Conservation (phyloP, 1,140 invertebrate genomes). For the Gerris buenoi region DNA sequence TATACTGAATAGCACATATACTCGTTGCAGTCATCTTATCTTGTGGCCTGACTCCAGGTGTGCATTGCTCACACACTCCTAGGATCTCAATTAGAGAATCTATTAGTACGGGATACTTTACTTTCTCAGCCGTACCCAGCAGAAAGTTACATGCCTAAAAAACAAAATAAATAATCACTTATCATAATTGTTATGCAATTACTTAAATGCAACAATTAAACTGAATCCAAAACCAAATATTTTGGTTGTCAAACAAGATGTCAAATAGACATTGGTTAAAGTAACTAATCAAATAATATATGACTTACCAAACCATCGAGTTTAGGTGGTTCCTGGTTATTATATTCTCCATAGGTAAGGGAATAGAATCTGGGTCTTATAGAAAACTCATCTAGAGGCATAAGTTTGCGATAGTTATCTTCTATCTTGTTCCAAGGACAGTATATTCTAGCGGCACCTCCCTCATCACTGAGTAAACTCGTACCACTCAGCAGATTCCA, state of each 20-base stretch:
- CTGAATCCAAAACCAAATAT: too few relatives aligned
- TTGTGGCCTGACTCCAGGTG: conserved; percentile 30
- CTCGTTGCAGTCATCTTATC: conserved; percentile 47
- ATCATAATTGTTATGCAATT: too few relatives aligned
- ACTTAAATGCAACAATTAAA: too few relatives aligned
- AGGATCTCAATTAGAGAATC: conserved; percentile 70
- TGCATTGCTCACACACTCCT: conserved; percentile 44
- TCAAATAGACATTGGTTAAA: too few relatives aligned
- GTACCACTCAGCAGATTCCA: conserved; percentile 66
- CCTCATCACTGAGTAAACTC: conserved; percentile 36
- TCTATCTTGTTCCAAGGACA: conserved; percentile 64
- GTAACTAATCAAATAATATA: conserved; percentile 6
- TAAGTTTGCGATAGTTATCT: conserved; percentile 56
- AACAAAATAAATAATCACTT: too few relatives aligned
- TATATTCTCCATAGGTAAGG: conserved; percentile 56
- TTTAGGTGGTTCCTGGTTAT: conserved; percentile 56
- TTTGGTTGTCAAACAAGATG: too few relatives aligned
- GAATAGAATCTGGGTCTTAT: conserved; percentile 78
- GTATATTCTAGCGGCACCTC: conserved; percentile 36
- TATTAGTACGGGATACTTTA: conserved; percentile 75
- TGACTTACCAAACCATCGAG: conserved; percentile 64
- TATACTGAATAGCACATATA: conserved; percentile 75
- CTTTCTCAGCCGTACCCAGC: conserved; percentile 71
- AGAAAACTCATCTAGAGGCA: conserved; percentile 54
- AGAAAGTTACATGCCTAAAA: conserved; percentile 76